Evolutionary conservation across 2,888 invertebrate species (phyloP).

Genomic region (Eumacrocentrus americanus): DNA sequence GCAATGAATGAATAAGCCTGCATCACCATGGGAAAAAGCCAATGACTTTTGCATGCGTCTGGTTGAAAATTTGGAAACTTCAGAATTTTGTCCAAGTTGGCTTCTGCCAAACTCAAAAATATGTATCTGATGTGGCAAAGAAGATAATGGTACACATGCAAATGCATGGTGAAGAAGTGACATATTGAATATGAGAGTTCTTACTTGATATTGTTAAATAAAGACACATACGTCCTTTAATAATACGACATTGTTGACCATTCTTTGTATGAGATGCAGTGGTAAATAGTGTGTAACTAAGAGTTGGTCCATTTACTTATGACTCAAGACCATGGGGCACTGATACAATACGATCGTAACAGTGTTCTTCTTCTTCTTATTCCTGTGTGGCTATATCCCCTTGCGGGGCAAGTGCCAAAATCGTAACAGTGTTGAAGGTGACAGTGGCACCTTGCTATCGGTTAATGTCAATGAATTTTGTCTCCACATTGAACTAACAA

Average conservation of each 20-base stretch:
- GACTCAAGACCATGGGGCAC: background rate
- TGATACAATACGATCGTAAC: background rate
- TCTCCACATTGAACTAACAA: background rate
- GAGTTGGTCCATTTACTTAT: background rate
- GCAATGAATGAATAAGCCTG: background rate
- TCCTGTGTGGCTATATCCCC: no score
- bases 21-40: constrained; percentile 16
- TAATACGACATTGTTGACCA: constrained; percentile 1
- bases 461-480: background rate
- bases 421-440: no score
- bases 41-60: constrained; percentile 23
- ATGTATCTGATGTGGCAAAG: constrained; percentile 18
- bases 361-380: no score
- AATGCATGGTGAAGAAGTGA: constrained; percentile 19
- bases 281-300: background rate
- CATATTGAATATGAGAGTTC: constrained; percentile 15
- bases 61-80: constrained; percentile 4
- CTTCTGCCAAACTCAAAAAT: constrained; percentile 9
- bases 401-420: no score
- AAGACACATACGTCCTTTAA: background rate
- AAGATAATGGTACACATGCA: constrained; percentile 23
- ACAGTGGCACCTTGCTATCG: background rate
- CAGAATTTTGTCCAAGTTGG: constrained; percentile 5
- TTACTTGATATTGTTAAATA: constrained; percentile 14
- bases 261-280: background rate